Conservation (phyloP, 2,888 invertebrate species). For the Dynastes grantii region DNA sequence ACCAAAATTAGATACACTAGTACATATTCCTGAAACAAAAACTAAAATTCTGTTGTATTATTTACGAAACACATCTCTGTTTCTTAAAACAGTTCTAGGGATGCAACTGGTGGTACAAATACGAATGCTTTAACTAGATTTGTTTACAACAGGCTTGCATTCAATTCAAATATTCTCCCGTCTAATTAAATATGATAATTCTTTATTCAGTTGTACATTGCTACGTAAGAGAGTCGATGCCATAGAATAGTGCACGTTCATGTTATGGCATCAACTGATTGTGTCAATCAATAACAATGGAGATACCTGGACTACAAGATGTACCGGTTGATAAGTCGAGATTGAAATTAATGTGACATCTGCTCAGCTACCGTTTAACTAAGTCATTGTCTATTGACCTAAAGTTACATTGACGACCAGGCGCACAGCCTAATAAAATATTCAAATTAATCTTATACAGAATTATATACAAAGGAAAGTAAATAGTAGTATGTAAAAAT, state of each 20-base stretch:
- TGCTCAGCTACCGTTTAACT: slow-evolving; percentile 52
- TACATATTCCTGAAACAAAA: too few species aligned
- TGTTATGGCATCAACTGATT: slow-evolving; percentile 43
- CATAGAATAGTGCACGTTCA: slow-evolving; percentile 37
- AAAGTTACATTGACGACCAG: slow-evolving; percentile 39
- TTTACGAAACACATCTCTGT: too few species aligned
- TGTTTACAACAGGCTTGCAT: slow-evolving; percentile 17
- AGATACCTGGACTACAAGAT: slow-evolving; percentile 50
- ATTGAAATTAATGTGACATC: slow-evolving; percentile 54
- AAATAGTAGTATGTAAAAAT: too few species aligned
- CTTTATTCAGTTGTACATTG: slow-evolving; percentile 43
- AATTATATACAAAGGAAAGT: too few species aligned
- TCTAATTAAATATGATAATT: slow-evolving; percentile 52
- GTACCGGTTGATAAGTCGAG: slow-evolving; percentile 45
- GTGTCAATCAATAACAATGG: slow-evolving; percentile 51
- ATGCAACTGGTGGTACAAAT: too few species aligned
- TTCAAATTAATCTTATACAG: not conserved
- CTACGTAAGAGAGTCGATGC: not conserved
- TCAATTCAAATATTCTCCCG: slow-evolving; percentile 15
- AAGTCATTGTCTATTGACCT: slow-evolving; percentile 50
- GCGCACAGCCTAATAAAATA: slow-evolving; percentile 23
- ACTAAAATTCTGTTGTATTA: too few species aligned
- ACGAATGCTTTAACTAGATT: not conserved
- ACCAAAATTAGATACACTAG: too few species aligned
- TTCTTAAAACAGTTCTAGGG: too few species aligned